Base-by-base conservation (phyloP, 2,888 invertebrate genomes). In the Archips crataeganus region DNA sequence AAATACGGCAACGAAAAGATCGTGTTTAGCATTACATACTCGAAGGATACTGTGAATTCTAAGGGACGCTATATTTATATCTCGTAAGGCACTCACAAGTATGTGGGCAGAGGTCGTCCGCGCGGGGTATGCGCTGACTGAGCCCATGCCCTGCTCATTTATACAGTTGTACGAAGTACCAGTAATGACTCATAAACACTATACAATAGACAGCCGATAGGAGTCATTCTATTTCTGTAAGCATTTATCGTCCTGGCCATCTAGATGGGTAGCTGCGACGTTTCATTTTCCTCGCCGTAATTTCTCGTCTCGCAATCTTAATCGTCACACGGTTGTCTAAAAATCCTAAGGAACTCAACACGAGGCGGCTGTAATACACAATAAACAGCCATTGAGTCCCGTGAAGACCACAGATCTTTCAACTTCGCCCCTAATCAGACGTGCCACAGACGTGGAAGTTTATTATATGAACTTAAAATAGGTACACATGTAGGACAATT, bases 401-500 rank as follows among this genome's bases (percentile, higher is more conserved):
- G 79, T 78, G 79, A 75, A 76, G 77, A 74, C 85, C 84, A 89
- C 89, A 90, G 85, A 91, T 92, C 91, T 91, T 87, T 92, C 92
- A 86, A 82, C 86, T 79, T 82, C 77, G 77, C 81, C 79, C 83
- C 87, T 90, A 90, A 91, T 90, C 88, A 90, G 88, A 78, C 82
- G 79, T 80, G 80, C 78, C 81, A 83, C 81, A 83, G 84, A 82
- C 88, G 85, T 87, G 88, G 87, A 89, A 89, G 82, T 87, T 89
- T 90, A 91, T 90, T 86, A 86, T 86, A 87, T 87, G 88, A 88
- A 91, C 89, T 89, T 85, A 88, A 93, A 92, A 91, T 92, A 74
- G 74, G 74, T 74, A 93, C 92, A 90, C 88, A 86, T 92, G 93
- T 93, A 87, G 89, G 89, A 90, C 90, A 91, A 93, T 93, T 90